A percentile compares a stretch with the other conserved stretches of the same genome.
Conservation (phyloP, 1,140 invertebrate species). For the Conopomorpha cramerella region DNA sequence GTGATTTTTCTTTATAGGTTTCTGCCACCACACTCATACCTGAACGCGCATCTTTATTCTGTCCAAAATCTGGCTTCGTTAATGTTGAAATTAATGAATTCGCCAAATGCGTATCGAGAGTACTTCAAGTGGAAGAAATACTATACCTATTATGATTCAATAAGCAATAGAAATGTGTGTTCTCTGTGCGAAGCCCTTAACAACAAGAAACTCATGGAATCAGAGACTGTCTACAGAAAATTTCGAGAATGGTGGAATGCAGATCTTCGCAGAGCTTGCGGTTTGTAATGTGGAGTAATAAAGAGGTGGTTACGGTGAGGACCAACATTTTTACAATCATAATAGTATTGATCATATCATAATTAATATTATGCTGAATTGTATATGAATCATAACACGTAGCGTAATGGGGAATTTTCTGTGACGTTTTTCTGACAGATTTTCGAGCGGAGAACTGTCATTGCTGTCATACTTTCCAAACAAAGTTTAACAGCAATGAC, state of each 20-base stretch:
- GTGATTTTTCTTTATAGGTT: conserved; percentile 21
- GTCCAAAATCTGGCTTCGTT: conserved; percentile 14
- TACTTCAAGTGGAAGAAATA: conserved; percentile 31
- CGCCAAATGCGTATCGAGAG: conserved; percentile 16
- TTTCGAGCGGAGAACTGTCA: too few species aligned
- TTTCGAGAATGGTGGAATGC: conserved; percentile 39
- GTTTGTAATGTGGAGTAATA: too few species aligned
- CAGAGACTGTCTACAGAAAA: conserved; percentile 14
- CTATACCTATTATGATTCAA: conserved; percentile 23
- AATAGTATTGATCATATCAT: too few species aligned
- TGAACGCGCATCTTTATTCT: conserved; percentile 17
- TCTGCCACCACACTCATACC: conserved; percentile 33
- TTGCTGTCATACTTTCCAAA: too few species aligned
- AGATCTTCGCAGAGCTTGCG: too few species aligned
- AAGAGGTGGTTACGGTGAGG: too few species aligned
- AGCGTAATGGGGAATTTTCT: too few species aligned
- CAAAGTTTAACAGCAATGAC: too few species aligned
- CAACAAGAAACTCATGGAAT: conserved; percentile 14
- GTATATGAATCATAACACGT: too few species aligned
- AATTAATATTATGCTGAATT: too few species aligned
- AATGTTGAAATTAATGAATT: conserved; percentile 18
- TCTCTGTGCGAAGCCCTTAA: conserved; percentile 26
- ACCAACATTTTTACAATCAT: too few species aligned
- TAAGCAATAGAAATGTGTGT: conserved; percentile 22
- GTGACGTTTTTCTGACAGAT: too few species aligned